Evolutionary conservation across 2,113 vertebrate species (phyloP).

Genomic region (Capreolus pygargus): DNA sequence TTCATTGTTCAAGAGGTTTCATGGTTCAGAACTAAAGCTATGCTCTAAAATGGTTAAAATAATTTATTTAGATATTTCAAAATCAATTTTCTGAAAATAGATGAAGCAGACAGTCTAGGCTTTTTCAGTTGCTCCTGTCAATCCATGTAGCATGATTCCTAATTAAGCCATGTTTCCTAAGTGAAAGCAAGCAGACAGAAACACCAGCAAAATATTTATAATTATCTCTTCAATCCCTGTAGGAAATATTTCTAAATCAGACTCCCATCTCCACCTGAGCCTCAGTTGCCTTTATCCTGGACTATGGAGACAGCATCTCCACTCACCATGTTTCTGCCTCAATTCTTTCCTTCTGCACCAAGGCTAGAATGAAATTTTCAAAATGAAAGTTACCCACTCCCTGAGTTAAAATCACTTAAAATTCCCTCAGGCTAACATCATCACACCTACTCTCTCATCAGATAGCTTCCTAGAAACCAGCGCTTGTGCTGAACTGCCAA

Average conservation of each 20-base stretch:
- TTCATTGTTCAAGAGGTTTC: slow-evolving; percentile 21
- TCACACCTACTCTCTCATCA: not conserved
- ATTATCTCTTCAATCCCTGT: not conserved
- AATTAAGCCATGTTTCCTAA: slow-evolving; percentile 16
- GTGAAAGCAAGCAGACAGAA: not conserved
- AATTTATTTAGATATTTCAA: not conserved
- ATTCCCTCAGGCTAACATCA: not conserved
- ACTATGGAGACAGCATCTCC: not conserved
- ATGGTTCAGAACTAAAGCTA: not conserved
- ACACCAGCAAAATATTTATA: not conserved
- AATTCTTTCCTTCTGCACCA: not conserved
- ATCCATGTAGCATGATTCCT: not conserved
- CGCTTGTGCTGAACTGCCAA: not conserved
- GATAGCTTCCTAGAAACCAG: not conserved
- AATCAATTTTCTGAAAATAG: slow-evolving; percentile 39
- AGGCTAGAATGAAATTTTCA: not conserved
- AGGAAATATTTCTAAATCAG: not conserved
- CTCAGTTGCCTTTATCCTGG: not conserved
- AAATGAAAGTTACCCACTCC: not conserved
- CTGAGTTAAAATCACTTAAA: slow-evolving; percentile 31
- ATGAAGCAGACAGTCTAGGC: not conserved
- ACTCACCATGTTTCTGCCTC: not conserved
- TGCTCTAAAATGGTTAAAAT: slow-evolving; percentile 17
- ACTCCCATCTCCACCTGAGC: not conserved
- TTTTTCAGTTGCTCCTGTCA: not conserved